Conservation (phyloP, 2,888 invertebrate genomes). For the Parnassius glacialis region DNA sequence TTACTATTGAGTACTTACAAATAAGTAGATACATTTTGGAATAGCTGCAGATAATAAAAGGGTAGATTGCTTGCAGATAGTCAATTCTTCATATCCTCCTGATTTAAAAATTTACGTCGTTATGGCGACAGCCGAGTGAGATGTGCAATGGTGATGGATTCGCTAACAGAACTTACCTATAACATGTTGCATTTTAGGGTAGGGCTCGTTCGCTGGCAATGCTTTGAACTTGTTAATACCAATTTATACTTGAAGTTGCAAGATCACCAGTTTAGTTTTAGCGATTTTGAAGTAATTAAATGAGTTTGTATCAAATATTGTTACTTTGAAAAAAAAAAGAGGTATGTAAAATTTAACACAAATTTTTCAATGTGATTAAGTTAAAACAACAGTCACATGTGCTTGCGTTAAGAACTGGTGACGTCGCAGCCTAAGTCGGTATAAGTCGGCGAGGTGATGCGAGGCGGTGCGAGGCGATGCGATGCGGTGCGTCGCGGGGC, state of each 20-base stretch:
- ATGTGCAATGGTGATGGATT: not conserved
- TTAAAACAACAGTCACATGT: no score
- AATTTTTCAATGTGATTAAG: no score
- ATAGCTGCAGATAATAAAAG: no score
- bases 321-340: no score
- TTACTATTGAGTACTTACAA: no score
- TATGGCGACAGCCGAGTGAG: not conserved
- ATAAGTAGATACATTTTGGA: no score
- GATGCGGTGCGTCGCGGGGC: not conserved
- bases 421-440: not conserved
- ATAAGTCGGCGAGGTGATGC: not conserved
- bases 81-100: no score
- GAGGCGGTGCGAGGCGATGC: not conserved
- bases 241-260: constrained; percentile 17
- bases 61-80: no score
- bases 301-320: no score
- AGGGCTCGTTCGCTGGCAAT: not conserved
- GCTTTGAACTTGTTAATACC: constrained; percentile 8
- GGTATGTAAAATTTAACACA: no score
- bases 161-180: not conserved
- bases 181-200: not conserved
- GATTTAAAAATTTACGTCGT: not conserved
- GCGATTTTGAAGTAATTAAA: no score
- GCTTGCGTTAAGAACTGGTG: no score
- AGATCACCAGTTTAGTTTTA: not conserved